phyloP scores from a whole-genome alignment of 1,140 invertebrate genomes.

The Drosophila nannoptera region DNA sequence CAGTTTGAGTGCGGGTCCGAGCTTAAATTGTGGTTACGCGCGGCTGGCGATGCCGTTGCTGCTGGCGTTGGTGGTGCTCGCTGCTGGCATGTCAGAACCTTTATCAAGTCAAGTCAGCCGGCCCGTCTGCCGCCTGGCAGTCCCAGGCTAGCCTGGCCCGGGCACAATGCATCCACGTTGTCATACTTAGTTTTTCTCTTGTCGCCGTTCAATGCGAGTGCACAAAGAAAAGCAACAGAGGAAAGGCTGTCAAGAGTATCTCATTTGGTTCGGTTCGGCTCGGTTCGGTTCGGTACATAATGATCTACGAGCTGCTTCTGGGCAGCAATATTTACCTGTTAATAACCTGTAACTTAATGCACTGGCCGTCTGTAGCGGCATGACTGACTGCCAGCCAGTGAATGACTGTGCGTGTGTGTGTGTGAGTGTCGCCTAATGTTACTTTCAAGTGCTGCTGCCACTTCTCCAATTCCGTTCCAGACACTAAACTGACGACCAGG shows the following conservation, averaged over 20 bases:
- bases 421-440: conserved; percentile 33
- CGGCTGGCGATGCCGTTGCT: conserved; percentile 42
- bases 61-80: conserved; percentile 30
- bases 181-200: conserved; percentile 53
- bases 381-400: not conserved
- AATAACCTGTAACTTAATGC: conserved; percentile 48
- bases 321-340: conserved; percentile 34
- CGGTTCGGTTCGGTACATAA: conserved; percentile 11
- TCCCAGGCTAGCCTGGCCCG: not conserved
- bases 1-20: conserved; percentile 12
- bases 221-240: conserved; percentile 67
- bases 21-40: conserved; percentile 62
- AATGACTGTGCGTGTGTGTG: not conserved
- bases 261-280: no score
- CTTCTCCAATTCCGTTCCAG: conserved; percentile 36
- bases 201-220: conserved; percentile 69
- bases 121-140: conserved; percentile 6
- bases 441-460: conserved; percentile 17
- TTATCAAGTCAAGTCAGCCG: no score
- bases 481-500: conserved; percentile 38
- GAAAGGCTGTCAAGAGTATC: conserved; percentile 14
- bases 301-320: conserved; percentile 16
- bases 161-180: conserved; percentile 26
- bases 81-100: conserved; percentile 37
- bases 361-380: not conserved